A percentile compares a stretch with the other conserved stretches of the same genome.
Evolutionary conservation across 2,113 vertebrate species (phyloP).

Genomic region (Capreolus pygargus): DNA sequence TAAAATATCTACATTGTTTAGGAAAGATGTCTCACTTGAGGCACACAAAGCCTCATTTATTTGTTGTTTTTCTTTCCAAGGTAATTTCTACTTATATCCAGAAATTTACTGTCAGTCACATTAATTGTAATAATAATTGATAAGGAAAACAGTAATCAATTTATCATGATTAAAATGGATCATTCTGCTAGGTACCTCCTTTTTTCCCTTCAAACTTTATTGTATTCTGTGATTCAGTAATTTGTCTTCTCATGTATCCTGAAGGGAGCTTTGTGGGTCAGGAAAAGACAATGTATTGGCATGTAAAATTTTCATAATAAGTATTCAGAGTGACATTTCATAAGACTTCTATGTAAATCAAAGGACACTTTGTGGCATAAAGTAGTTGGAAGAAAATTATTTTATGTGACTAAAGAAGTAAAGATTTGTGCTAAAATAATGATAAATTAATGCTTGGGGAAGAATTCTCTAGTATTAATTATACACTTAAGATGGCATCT

Average conservation of each 20-base stretch:
- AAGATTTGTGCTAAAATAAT: background rate
- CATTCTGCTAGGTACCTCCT: background rate
- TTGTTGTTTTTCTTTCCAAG: background rate
- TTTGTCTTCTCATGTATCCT: slow-evolving; percentile 63
- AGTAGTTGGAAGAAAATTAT: slow-evolving; percentile 49
- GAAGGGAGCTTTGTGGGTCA: slow-evolving; percentile 71
- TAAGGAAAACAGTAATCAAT: background rate
- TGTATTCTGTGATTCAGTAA: slow-evolving; percentile 61
- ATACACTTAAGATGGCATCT: background rate
- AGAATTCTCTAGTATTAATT: background rate
- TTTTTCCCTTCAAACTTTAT: background rate
- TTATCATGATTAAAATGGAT: background rate
- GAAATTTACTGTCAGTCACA: background rate
- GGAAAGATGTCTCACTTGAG: background rate
- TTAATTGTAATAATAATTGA: slow-evolving; percentile 19
- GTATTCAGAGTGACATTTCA: slow-evolving; percentile 75
- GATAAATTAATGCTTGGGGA: background rate
- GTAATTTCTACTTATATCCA: slow-evolving; percentile 21
- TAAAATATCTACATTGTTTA: background rate
- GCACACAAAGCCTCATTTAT: background rate
- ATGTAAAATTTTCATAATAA: slow-evolving; percentile 70
- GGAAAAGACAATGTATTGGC: slow-evolving; percentile 38
- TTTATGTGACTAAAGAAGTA: slow-evolving; percentile 36
- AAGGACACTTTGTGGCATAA: slow-evolving; percentile 74
- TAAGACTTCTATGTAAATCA: slow-evolving; percentile 78